Conservation (phyloP, 2,113 vertebrate species). For the Mirounga angustirostris region DNA sequence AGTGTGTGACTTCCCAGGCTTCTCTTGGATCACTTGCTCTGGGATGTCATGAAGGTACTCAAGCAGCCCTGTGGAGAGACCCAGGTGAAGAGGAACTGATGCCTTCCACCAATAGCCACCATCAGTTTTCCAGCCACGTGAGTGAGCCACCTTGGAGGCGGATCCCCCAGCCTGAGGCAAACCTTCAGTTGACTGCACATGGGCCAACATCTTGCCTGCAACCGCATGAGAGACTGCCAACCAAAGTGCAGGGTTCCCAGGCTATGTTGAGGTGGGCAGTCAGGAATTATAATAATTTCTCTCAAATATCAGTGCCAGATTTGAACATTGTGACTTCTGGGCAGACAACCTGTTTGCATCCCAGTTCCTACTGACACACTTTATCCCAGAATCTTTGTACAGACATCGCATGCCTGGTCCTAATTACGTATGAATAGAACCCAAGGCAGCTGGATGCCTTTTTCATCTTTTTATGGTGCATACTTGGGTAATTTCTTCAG, state of each 20-base stretch:
- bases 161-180: background rate
- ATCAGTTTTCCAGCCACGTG: fast-evolving
- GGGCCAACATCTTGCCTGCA: background rate
- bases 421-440: background rate
- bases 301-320: background rate
- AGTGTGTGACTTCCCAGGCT: background rate
- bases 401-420: background rate
- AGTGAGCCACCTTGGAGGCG: too few relatives aligned
- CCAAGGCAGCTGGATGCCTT: background rate
- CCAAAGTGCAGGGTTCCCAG: background rate
- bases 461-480: background rate
- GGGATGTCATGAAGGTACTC: background rate
- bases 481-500: background rate
- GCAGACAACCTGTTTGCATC: background rate
- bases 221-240: background rate
- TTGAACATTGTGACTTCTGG: background rate
- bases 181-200: background rate
- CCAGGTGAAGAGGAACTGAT: background rate
- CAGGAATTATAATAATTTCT: background rate
- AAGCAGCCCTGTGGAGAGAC: background rate
- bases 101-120: background rate
- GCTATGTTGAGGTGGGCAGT: background rate
- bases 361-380: background rate
- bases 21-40: background rate
- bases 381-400: background rate